Conservation (phyloP, 64 coral and sea anemone species). For the Pocillopora verrucosa region DNA sequence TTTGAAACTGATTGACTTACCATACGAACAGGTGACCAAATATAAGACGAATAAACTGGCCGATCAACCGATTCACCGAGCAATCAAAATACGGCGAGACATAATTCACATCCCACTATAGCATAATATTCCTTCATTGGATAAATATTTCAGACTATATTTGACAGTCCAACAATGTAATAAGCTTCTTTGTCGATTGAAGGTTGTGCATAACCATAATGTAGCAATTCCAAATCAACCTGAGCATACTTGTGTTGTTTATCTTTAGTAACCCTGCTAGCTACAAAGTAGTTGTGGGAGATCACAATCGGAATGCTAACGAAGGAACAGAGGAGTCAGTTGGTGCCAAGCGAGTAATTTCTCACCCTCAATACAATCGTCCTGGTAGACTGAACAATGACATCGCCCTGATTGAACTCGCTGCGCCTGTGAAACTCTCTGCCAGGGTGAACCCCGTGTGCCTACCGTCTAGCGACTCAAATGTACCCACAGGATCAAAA, state of each 20-base stretch:
- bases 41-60: no score
- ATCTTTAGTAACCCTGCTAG: not conserved
- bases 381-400: not conserved
- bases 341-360: not conserved
- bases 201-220: not conserved
- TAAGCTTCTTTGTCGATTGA: no score
- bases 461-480: not conserved
- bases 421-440: not conserved
- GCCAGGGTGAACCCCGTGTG: conserved; percentile 23
- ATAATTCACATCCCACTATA: no score
- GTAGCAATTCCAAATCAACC: not conserved
- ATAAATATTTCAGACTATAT: no score
- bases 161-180: no score
- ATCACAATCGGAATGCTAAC: not conserved
- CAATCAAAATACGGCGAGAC: no score
- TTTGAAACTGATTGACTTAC: no score
- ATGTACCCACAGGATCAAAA: not conserved
- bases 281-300: not conserved
- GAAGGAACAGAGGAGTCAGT: not conserved
- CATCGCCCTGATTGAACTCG: not conserved
- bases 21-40: no score
- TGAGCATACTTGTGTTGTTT: not conserved
- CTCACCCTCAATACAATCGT: not conserved
- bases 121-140: no score
- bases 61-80: no score